Percentiles rank a stretch among this genome's conserved stretches.
Conservation (phyloP, 2,797 vertebrate genomes). For the Microctenopoma lineatum region DNA sequence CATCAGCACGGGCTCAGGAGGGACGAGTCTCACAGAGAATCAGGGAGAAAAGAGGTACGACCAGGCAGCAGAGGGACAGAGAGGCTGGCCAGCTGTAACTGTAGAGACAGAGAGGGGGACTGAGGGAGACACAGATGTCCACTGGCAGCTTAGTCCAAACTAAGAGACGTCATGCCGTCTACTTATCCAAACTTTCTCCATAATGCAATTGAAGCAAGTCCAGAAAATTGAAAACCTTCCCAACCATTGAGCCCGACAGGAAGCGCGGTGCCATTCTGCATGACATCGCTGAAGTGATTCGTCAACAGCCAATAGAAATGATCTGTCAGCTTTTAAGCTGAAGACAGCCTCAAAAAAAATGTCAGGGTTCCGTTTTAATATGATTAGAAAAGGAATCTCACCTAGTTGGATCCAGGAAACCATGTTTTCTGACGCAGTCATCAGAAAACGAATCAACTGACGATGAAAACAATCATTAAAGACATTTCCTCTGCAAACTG, state of each 20-base stretch:
- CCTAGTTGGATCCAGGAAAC: neutral
- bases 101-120: constrained; percentile 20
- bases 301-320: neutral
- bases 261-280: neutral
- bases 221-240: constrained; percentile 22
- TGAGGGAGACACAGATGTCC: constrained; percentile 20
- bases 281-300: neutral
- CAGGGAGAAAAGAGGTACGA: constrained; percentile 42
- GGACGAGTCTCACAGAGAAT: constrained; percentile 24
- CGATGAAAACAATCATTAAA: neutral
- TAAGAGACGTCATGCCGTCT: neutral
- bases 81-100: constrained; percentile 33
- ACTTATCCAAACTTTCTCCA: constrained; percentile 3
- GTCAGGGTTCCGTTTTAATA: neutral
- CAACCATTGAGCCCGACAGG: neutral
- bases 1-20: constrained; percentile 56
- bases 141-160: constrained; percentile 16
- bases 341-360: neutral
- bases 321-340: neutral
- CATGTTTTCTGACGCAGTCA: neutral
- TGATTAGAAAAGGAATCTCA: neutral
- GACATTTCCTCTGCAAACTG: too few relatives aligned
- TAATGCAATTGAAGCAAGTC: neutral
- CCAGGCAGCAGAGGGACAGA: constrained; percentile 26
- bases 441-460: neutral